Base-by-base conservation (phyloP, 2,797 vertebrate species). In the Taenioides sp. region DNA sequence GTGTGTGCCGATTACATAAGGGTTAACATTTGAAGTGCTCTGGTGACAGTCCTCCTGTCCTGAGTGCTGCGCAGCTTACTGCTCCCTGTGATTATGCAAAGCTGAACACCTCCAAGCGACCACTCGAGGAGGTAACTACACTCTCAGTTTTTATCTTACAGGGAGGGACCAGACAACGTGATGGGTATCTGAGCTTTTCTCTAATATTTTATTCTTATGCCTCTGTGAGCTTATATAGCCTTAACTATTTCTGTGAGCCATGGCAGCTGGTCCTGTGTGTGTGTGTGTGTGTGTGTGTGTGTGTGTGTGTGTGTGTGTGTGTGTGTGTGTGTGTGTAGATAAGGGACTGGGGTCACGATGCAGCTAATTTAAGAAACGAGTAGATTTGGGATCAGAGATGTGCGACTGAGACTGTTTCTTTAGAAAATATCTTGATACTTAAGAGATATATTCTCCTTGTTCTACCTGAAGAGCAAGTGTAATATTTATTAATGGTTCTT, bases 1-100 rank as follows among this genome's bases (percentile, higher is more conserved):
- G 20, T 43, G 23, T 14, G 7, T 3, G 22, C 27, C 61, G 55
- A 75, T 73, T 70, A 52, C 55, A 25, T 54, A 78, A 70, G 49
- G 70, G 70, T 82, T 80, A 61, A 75, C 79, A 65, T 68, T 75
- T 67, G 74, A 20, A 50, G 37, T 74, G 50, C 70, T 78, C 31
- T 65, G 37, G 76, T 84, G 82, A 81, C 82, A 79, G 77, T 23
- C 72, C 66, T 68, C 73, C 77, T 72, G 78, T 65, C 66, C 70
- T 68, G 75, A 18, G 76, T 75, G 70, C 75, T 81, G 65, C 68
- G 65, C 74, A 83, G 83, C 84, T 88, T 84, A 84, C 76, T 81
- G 76, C 82, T 74, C 77, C 81, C 64, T 67, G 70, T 83, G 82
- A 91, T 92, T 92, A 92, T 93, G 86, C 86, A 91, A 91, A 91